phyloP scores from a whole-genome alignment of 2,797 vertebrate species.

The Darevskia mixta region DNA sequence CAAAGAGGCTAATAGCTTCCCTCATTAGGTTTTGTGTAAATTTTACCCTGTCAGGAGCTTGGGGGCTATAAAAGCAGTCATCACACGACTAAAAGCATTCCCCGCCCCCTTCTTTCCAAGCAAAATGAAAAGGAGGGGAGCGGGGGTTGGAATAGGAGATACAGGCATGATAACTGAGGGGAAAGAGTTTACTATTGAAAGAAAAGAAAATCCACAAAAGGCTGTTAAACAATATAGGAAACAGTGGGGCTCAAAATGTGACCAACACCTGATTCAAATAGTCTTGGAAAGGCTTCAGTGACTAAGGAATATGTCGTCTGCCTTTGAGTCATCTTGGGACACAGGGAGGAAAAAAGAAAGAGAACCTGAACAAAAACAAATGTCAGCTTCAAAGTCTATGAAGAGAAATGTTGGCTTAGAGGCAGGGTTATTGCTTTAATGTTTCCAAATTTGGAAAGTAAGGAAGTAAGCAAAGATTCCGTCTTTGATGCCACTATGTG shows the following conservation, averaged over 20 bases:
- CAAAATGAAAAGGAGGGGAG: not conserved
- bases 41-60: constrained; percentile 34
- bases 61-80: constrained; percentile 6
- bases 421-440: constrained; percentile 67
- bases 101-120: constrained; percentile 7
- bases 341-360: constrained; percentile 53
- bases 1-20: constrained; percentile 21
- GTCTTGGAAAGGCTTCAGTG: constrained; percentile 19
- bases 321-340: constrained; percentile 68
- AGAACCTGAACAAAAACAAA: constrained; percentile 72
- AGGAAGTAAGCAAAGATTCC: constrained; percentile 41
- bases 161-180: constrained; percentile 5
- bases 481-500: constrained; percentile 34
- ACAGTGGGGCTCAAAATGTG: not conserved
- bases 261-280: constrained; percentile 37
- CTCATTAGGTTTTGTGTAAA: constrained; percentile 11
- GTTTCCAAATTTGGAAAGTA: constrained; percentile 53
- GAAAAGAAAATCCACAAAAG: constrained; percentile 12
- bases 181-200: not conserved
- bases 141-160: not conserved
- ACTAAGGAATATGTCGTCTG: constrained; percentile 24
- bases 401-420: constrained; percentile 69
- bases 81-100: constrained; percentile 40
- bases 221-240: constrained; percentile 10
- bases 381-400: constrained; percentile 66